Evolutionary conservation across 2,113 vertebrate species (phyloP).

Genomic region (Leptobrachium leishanense): DNA sequence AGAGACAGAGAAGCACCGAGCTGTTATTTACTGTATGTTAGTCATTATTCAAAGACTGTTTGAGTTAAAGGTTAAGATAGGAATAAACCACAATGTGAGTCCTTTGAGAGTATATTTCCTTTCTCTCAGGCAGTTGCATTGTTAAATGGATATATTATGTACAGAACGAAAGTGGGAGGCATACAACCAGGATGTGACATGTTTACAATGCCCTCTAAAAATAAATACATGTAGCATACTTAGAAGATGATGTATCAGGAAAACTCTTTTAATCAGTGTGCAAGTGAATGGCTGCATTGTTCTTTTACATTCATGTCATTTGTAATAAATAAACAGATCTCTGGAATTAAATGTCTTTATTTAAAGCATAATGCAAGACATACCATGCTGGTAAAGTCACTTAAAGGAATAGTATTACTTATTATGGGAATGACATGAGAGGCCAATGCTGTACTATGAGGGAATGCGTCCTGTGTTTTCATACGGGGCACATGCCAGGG

Average conservation of each 20-base stretch:
- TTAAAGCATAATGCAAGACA: constrained; percentile 18
- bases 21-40: constrained; percentile 28
- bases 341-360: constrained; percentile 9
- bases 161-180: constrained; percentile 25
- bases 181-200: constrained; percentile 36
- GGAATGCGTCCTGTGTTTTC: too few species aligned
- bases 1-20: constrained; percentile 10
- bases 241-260: constrained; percentile 30
- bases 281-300: constrained; percentile 28
- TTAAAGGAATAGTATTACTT: constrained; percentile 12
- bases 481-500: too few species aligned
- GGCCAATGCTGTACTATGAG: too few species aligned
- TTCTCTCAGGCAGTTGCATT: constrained; percentile 33
- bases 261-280: constrained; percentile 33
- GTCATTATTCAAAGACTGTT: constrained; percentile 38
- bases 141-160: constrained; percentile 47
- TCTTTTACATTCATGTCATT: constrained; percentile 38
- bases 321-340: constrained; percentile 35
- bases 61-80: constrained; percentile 30
- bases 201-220: constrained; percentile 43
- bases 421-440: too few species aligned
- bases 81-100: constrained; percentile 45
- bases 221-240: constrained; percentile 36
- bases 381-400: not conserved
- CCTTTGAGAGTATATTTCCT: constrained; percentile 36